phyloP scores from a whole-genome alignment of 2,888 invertebrate genomes.

The Julus scanicus region DNA sequence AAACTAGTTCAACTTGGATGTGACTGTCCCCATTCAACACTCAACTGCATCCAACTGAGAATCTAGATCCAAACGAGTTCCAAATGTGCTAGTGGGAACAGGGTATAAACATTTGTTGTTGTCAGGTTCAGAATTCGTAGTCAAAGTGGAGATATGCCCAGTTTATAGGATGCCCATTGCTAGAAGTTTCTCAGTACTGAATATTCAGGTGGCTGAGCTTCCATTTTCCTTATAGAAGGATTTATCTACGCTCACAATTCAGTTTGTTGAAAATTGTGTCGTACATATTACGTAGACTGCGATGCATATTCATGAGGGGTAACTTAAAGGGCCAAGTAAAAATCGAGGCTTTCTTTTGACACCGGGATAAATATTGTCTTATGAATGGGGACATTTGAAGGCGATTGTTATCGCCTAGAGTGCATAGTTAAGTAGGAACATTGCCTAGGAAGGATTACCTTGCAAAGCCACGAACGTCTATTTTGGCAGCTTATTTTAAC shows the following conservation, averaged over 20 bases:
- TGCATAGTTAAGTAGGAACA: constrained; percentile 38
- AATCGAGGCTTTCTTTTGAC: constrained; percentile 9
- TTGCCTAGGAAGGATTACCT: constrained; percentile 28
- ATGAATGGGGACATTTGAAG: constrained; percentile 41
- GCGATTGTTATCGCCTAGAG: not conserved
- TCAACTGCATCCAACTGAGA: no score
- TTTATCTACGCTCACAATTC: not conserved
- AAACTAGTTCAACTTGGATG: no score
- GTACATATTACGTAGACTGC: not conserved
- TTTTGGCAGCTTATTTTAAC: not conserved
- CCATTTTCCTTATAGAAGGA: constrained; percentile 8
- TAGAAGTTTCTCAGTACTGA: not conserved
- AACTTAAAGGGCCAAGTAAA: constrained; percentile 41
- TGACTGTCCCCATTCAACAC: no score
- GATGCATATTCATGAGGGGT: constrained; percentile 41
- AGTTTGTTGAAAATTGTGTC: not conserved
- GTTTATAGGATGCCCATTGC: not conserved
- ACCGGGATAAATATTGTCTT: constrained; percentile 38
- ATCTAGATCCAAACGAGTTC: no score
- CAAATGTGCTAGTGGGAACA: no score
- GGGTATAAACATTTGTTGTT: not conserved
- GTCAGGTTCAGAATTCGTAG: not conserved
- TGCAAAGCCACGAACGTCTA: constrained; percentile 30
- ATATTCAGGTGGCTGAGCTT: not conserved
- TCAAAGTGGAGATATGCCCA: no score